Conservation (phyloP, 2,888 invertebrate species). For the Caenorhabditis sp. region DNA sequence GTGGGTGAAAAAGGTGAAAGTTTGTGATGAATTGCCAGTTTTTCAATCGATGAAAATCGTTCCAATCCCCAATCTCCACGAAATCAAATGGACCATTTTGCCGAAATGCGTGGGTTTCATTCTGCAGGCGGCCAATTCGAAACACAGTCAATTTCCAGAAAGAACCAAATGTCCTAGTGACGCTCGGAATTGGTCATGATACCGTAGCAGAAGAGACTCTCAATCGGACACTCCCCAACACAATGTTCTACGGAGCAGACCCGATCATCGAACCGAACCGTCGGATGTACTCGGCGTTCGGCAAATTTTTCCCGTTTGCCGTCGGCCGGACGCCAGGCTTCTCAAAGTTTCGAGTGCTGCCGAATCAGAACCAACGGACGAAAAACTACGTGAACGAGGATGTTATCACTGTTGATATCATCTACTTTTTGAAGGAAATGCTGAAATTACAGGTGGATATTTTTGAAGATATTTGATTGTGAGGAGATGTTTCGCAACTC, state of each 20-base stretch:
- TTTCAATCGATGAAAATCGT: conserved; percentile 13
- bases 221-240: conserved; percentile 31
- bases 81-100: conserved; percentile 34
- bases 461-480: no score
- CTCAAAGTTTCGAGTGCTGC: conserved; percentile 35
- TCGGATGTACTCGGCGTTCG: conserved; percentile 46
- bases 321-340: conserved; percentile 40
- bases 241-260: conserved; percentile 58
- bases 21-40: conserved; percentile 26
- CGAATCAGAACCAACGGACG: conserved; percentile 34
- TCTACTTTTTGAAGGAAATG: conserved; percentile 31
- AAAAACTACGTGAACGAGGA: conserved; percentile 27
- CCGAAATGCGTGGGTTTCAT: conserved; percentile 35
- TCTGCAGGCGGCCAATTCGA: not conserved
- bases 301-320: conserved; percentile 54
- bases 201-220: conserved; percentile 21
- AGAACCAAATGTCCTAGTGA: conserved; percentile 27
- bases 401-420: conserved; percentile 33
- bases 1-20: conserved; percentile 15
- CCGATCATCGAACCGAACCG: conserved; percentile 57
- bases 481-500: no score
- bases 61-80: conserved; percentile 29
- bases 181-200: conserved; percentile 34
- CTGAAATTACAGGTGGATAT: no score
- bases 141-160: conserved; percentile 2